Base-by-base conservation (phyloP, 2,797 vertebrate species). In the Sebastes wilsoni region DNA sequence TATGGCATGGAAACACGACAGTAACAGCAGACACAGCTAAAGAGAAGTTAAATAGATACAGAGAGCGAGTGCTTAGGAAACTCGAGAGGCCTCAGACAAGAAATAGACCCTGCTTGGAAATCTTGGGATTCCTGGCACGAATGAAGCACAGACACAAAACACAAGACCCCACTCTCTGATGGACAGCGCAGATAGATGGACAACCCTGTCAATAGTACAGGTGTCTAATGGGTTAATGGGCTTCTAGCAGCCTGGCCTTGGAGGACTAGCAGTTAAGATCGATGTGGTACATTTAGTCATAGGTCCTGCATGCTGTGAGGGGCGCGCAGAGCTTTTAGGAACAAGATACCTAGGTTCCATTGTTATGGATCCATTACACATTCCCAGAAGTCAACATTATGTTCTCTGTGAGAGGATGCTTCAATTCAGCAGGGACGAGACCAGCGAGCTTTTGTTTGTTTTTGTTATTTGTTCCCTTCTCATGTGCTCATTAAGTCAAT, bases 61-160 rank as follows among this genome's bases (percentile, higher is more conserved):
- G 23, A 61, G 25, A n/a, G 13, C 2, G 25, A 68, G 66, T 27
- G 42, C 66, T 66, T 38, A 12, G 62, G 93, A 91, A 94, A 95
- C 79, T 62, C n/a, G 79, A 93, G 85, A 86, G 38, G 75, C 64
- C 87, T 73, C 61, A 49, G 77, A 93, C 82, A 91, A 95, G 91
- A 95, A 95, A 95, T 92, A 94, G 93, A 93, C 80, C 69, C 72
- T 75, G 86, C 88, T 87, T 89, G 80, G 89, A 90, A 89, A 82
- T 86, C 73, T 64, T 75, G 28, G 70, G 77, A 93, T 94, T 93
- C 94, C 88, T 80, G 85, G 78, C 74, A 71, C 2, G 27, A 72
- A 74, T 66, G 64, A 72, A 77, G 74, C 58, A 38, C 28, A 60
- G 22, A 75, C 56, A 72, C 68, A n/a, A 56, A 38, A 74, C 61